Base-by-base conservation (phyloP, 2,797 vertebrate species). In the Poeciliopsis infans region DNA sequence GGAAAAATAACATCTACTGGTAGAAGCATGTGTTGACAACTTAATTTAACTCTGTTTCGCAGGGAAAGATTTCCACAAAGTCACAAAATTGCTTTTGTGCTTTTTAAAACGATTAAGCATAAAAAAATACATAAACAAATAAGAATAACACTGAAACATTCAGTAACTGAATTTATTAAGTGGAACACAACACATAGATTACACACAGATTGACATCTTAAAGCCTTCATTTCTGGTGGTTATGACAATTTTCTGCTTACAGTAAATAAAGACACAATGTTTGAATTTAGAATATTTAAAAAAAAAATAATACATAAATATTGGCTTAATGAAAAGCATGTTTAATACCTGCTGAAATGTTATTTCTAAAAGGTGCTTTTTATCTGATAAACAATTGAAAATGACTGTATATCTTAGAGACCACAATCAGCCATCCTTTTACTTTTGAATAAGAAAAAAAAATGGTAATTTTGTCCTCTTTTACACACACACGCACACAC, bases 371-470 rank as follows among this genome's bases (percentile, higher is more conserved):
- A 16, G 18, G 18, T 20, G 23, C 18, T 68, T 25, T 41, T 68
- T 3, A 68, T 68, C 36, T 13, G 12, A 41, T 11, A 66, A 66
- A 41, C 4, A 39, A 20, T 41, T 68, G 5, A 11, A 68, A 11
- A 18, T 68, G 23, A 53, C 36, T 23, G 15, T 4, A 12, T 33
- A 46, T 64, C 31, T 33, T 6, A n/a, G 31, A 31, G 11, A 43
- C 55, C 20, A 36, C 46, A 57, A 33, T 91, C 86, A 86, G 83
- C 75, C 57, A 49, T 86, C 83, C 83, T 90, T 85, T 53, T 83
- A 82, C 68, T 83, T 75, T 77, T 47, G 79, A 78, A 80, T 84
- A 57, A 64, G 39, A 41, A 78, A 57, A 46, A 20, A 43, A 31
- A 23, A 28, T 23, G 75, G 36, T 59, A 72, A 80, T 86, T 55